Evolutionary conservation across 1,140 invertebrate genomes (phyloP).

Genomic region (Danaus plexippus): DNA sequence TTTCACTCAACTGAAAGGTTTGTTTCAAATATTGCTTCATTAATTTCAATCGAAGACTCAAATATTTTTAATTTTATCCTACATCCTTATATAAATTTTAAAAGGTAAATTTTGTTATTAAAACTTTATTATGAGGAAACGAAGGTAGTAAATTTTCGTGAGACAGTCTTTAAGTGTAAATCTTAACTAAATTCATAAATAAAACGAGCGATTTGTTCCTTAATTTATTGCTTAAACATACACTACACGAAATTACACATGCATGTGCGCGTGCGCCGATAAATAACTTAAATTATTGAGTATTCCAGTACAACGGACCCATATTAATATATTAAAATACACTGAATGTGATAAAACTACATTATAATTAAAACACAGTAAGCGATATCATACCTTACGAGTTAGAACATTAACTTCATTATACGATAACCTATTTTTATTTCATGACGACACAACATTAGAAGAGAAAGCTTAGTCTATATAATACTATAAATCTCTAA

Average conservation of each 20-base stretch:
- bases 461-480: no score
- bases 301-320: slow-evolving; percentile 57
- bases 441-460: slow-evolving; percentile 56
- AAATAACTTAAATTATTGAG: slow-evolving; percentile 51
- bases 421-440: slow-evolving; percentile 30
- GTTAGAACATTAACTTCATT: slow-evolving; percentile 23
- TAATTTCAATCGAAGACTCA: no score
- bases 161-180: no score
- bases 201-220: slow-evolving; percentile 7
- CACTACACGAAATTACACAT: slow-evolving; percentile 33
- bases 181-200: slow-evolving; percentile 4
- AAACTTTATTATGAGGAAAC: no score
- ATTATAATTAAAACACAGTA: slow-evolving; percentile 21
- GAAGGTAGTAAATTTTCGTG: no score
- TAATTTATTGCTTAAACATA: slow-evolving; percentile 19
- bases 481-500: no score
- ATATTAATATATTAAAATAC: slow-evolving; percentile 35
- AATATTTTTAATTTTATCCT: no score
- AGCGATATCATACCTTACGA: slow-evolving; percentile 12
- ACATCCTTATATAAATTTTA: no score
- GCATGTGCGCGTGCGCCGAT: slow-evolving; percentile 40
- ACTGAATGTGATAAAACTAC: slow-evolving; percentile 55
- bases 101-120: no score
- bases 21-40: no score
- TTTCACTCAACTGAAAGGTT: no score